Percentiles rank a stretch among this genome's conserved stretches.
phyloP scores from a whole-genome alignment of 2,888 invertebrate species.

The Onchidella celtica region DNA sequence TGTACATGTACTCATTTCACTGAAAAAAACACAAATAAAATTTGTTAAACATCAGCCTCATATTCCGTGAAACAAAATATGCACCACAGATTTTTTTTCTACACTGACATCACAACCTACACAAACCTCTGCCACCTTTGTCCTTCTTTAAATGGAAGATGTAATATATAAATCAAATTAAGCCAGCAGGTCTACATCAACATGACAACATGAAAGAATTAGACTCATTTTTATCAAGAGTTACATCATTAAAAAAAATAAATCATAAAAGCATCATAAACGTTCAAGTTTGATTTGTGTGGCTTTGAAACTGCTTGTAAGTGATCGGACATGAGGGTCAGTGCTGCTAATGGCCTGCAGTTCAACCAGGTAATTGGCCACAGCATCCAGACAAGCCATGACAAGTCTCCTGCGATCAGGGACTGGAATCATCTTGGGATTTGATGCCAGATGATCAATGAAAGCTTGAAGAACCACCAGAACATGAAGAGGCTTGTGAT shows the following conservation, averaged over 20 bases:
- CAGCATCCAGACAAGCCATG: conserved; percentile 87
- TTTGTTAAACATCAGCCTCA: no score
- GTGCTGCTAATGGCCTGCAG: conserved; percentile 84
- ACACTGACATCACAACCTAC: no score
- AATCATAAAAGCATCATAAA: conserved; percentile 15
- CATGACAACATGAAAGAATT: no score
- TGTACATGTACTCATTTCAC: no score
- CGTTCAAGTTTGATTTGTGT: conserved; percentile 83
- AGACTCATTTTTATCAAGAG: no score
- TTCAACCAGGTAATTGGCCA: conserved; percentile 87
- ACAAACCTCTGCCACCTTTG: no score
- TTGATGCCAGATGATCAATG: conserved; percentile 86
- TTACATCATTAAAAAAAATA: background rate
- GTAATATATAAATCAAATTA: no score
- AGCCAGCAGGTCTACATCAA: no score
- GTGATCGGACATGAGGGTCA: conserved; percentile 85
- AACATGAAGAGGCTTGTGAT: conserved; percentile 92
- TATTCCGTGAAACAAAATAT: no score
- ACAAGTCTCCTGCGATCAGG: conserved; percentile 82
- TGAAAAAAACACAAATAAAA: no score
- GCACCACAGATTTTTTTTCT: no score
- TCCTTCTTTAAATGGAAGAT: no score
- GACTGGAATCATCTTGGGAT: conserved; percentile 82
- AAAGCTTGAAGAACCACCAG: conserved; percentile 88
- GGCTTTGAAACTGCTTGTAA: conserved; percentile 84